A percentile compares a stretch with the other conserved stretches of the same genome.
These are phyloP conservation scores for Meganola albula DNA, from an alignment of 2,888 invertebrate genomes.

Conservation along the genomic window DNA sequence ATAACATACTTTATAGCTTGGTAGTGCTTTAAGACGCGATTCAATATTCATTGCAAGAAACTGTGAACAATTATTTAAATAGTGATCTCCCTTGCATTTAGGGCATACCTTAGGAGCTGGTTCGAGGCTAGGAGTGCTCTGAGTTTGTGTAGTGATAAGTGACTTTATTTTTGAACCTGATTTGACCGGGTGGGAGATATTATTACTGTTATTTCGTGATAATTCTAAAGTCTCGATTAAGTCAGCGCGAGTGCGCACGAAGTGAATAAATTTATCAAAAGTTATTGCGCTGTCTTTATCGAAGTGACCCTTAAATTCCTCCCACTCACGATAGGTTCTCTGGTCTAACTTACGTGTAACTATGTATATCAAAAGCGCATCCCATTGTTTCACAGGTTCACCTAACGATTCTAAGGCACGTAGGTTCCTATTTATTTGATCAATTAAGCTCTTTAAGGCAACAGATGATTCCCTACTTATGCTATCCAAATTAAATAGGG, in stretches of 20 bases:
- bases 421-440: constrained; percentile 25
- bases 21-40: constrained; percentile 8
- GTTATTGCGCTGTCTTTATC: constrained; percentile 11
- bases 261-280: constrained; percentile 22
- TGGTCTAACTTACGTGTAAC: constrained; percentile 18
- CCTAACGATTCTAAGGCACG: constrained; percentile 22
- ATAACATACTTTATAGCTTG: constrained; percentile 15
- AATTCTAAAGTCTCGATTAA: constrained; percentile 22
- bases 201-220: constrained; percentile 4
- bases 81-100: constrained; percentile 20
- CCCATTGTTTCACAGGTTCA: constrained; percentile 23
- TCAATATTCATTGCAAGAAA: constrained; percentile 18
- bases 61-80: constrained; percentile 23
- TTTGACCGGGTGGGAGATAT: not conserved
- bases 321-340: constrained; percentile 24
- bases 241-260: constrained; percentile 24
- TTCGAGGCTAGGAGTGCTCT: not conserved
- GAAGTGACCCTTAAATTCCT: constrained; percentile 23
- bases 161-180: not conserved
- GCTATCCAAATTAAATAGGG: constrained; percentile 18
- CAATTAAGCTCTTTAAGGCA: constrained; percentile 19
- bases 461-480: constrained; percentile 15
- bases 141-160: not conserved
- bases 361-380: constrained; percentile 20
- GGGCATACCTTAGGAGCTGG: no score